Evolutionary conservation across 2,113 vertebrate species (phyloP), one percentile per base, ranked within the genome.

Genomic region (Condylura cristata): DNA sequence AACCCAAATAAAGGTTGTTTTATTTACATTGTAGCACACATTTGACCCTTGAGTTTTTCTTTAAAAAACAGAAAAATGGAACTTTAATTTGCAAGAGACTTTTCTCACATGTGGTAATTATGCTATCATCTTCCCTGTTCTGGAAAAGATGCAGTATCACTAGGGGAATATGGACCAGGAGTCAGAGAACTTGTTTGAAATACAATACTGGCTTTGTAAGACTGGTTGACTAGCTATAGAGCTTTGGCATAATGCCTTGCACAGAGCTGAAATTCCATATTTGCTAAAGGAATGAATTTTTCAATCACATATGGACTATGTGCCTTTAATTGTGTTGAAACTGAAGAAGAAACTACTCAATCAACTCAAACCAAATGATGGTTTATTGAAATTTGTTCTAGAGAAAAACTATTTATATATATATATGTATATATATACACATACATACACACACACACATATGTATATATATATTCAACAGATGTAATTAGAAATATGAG

Each of bases 311-410:
- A 83, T 92, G 92, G 91, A 92, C 92, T 60, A 32, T 74, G 12
- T 75, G 70, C 70, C 58, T 86, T 94, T 96, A 88, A 86, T 89
- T 96, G 63, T 91, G 17, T 20, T 79, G n/a, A 88, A 96, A 70
- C 63, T 94, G 90, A 91, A 83, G 61, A 78, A 95, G 70, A 89
- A 80, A 37, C 70, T 91, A 79, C 26, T 93, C 58, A 63, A 95
- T 96, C 89, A 96, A 90, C 68, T 72, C 78, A 93, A 87, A 90
- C n/a, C 26, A 34, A 94, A 85, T 17, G 46, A 95, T 75, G 82
- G 39, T 93, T 70, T 70, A 24, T 66, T 90, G 28, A 86, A 83
- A 84, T 91, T 95, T 56, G 5, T 86, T 81, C 65, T 81, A 89
- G 75, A 84, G 70, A 91, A 96, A n/a, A n/a, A n/a, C n/a, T n/a